A percentile compares a stretch with the other conserved stretches of the same genome.
Conservation (phyloP, 1,140 invertebrate species). For the Halesus radiatus region DNA sequence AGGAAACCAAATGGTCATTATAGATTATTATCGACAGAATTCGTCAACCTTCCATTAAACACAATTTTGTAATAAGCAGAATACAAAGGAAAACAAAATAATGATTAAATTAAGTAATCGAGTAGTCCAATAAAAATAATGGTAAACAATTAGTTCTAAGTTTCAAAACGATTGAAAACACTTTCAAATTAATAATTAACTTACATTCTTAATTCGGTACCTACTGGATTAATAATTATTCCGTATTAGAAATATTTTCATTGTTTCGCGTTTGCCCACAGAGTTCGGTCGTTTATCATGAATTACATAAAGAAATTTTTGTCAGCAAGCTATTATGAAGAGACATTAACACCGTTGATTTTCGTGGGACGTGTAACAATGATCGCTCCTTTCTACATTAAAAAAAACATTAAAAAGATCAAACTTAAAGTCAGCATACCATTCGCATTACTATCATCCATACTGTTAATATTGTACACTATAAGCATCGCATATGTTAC, state of each 20-base stretch:
- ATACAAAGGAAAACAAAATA: no score
- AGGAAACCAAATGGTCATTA: no score
- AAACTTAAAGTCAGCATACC: neutral
- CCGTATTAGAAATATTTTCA: neutral
- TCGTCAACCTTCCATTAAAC: no score
- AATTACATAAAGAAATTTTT: conserved; percentile 21
- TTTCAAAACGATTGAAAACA: no score
- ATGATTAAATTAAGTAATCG: no score
- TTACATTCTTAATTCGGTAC: no score
- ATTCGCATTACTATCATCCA: neutral
- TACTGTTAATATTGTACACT: neutral
- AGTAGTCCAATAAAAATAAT: no score
- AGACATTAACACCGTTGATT: neutral
- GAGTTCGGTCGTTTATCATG: neutral
- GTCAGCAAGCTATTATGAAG: neutral
- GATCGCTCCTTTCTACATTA: neutral
- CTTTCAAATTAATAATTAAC: no score
- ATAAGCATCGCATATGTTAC: neutral
- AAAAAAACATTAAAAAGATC: neutral
- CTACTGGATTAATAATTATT: no score
- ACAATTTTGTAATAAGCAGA: no score
- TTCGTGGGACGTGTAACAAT: neutral
- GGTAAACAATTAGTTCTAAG: no score
- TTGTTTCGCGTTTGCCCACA: neutral
- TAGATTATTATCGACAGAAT: no score